A percentile compares a stretch with the other conserved stretches of the same genome.
Conservation (phyloP, 2,888 invertebrate genomes). For the Himalopsyche kuldschensis region DNA sequence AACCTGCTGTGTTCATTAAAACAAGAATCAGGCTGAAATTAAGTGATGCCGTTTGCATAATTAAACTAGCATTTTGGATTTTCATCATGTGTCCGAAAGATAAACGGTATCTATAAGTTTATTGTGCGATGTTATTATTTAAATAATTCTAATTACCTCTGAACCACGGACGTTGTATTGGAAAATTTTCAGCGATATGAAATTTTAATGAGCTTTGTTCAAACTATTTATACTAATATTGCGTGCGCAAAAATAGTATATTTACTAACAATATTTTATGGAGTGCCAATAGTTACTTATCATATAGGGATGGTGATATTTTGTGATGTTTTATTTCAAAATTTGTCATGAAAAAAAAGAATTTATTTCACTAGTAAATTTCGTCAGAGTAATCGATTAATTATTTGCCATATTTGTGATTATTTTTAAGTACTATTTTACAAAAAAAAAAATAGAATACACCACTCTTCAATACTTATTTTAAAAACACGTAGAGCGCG, state of each 20-base stretch:
- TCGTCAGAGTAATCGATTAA: too few relatives aligned
- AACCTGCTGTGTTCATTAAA: background rate
- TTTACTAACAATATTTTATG: background rate
- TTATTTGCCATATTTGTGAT: too few relatives aligned
- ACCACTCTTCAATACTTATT: too few relatives aligned
- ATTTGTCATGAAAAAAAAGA: too few relatives aligned
- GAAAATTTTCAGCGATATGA: background rate
- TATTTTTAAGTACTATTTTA: too few relatives aligned
- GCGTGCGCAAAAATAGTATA: background rate
- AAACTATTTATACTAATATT: background rate
- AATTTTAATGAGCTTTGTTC: background rate
- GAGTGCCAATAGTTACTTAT: background rate
- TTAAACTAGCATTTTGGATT: background rate
- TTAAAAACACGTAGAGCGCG: too few relatives aligned
- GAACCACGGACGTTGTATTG: background rate
- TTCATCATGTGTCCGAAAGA: constrained; percentile 4
- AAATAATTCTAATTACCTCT: background rate
- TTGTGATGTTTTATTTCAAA: background rate
- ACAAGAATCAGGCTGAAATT: background rate
- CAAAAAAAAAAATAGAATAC: too few relatives aligned
- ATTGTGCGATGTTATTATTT: background rate
- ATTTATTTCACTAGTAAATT: too few relatives aligned
- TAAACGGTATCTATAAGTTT: background rate
- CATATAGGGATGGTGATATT: background rate
- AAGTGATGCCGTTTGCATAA: constrained; percentile 1